Evolutionary conservation across 2,113 vertebrate species (phyloP), one percentile per base, ranked within the genome.

Genomic region (Anhinga anhinga): DNA sequence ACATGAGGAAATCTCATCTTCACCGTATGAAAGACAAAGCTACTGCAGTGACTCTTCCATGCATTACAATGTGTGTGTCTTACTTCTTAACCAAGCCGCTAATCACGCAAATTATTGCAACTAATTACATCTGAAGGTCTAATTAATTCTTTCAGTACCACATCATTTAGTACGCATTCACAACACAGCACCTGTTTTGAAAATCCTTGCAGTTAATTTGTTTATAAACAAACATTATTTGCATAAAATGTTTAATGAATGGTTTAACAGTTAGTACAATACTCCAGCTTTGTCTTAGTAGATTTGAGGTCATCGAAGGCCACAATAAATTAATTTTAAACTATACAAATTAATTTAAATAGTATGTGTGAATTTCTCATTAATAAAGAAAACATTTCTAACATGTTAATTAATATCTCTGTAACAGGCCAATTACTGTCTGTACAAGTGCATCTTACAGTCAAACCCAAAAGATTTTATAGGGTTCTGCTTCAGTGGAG

Each of bases 51-150:
- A 98, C 96, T 98, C 97, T 97, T 98, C 98, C 96, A 95, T 98
- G 98, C 98, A 98, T 98, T 98, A 98, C 98, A 98, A 98, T 98
- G 98, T 98, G 98, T 98, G 98, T 98, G 99, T 99, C 99, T 99
- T 99, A 98, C 98, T 99, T 99, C 99, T 99, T 99, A 99, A 99
- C 99, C 99, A 98, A 99, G 98, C 99, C 98, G 98, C 99, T 99
- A 99, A 99, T 99, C 99, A 99, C 99, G 98, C 99, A 99, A 99
- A 99, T 99, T 99, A 99, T 99, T 99, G 99, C 99, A 98, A 99
- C 99, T 99, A 99, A 99, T 99, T 99, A 99, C 99, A 98, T 98
- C 98, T 97, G 98, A 98, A 99, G 98, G 99, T 99, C 99, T 99
- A 99, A 99, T 99, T 99, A 99, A 99, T 99, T 99, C 99, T 99